Percentiles rank a stretch among this genome's conserved stretches.
These are phyloP conservation scores for Rallus limicola DNA, from an alignment of 2,113 vertebrate species.

Conservation along the genomic window DNA sequence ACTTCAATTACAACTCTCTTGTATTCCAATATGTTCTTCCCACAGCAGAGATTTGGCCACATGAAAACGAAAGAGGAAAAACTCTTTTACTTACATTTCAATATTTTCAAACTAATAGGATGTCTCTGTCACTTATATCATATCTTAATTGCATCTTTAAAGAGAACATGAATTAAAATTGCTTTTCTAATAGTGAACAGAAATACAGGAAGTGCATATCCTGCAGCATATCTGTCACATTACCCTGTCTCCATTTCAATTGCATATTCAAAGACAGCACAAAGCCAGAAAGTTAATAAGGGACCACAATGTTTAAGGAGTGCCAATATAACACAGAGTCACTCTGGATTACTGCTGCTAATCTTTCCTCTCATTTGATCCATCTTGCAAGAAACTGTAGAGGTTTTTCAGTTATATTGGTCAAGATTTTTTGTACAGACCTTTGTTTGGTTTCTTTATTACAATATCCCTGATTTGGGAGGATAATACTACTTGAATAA, in stretches of 20 bases:
- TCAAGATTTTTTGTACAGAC: background rate
- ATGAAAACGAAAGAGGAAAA: background rate
- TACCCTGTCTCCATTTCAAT: background rate
- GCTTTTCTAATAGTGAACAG: conserved; percentile 40
- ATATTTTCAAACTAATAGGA: conserved; percentile 21
- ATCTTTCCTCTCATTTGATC: background rate
- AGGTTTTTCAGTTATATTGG: background rate
- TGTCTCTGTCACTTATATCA: conserved; percentile 44
- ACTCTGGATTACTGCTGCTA: background rate
- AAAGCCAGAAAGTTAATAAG: conserved; percentile 41
- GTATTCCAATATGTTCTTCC: background rate
- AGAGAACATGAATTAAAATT: conserved; percentile 64
- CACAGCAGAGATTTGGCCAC: background rate
- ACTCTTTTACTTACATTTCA: background rate
- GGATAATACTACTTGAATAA: background rate
- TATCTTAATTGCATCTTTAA: conserved; percentile 67
- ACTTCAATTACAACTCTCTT: background rate
- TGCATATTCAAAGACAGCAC: conserved; percentile 21
- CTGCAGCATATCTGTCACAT: conserved; percentile 34
- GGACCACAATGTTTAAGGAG: background rate
- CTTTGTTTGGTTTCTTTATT: background rate
- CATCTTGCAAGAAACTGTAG: background rate
- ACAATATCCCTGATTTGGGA: background rate
- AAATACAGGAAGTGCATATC: conserved; percentile 54
- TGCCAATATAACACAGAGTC: background rate